Evolutionary conservation across 1,140 invertebrate genomes (phyloP).

Genomic region (Coenobita brevimanus): DNA sequence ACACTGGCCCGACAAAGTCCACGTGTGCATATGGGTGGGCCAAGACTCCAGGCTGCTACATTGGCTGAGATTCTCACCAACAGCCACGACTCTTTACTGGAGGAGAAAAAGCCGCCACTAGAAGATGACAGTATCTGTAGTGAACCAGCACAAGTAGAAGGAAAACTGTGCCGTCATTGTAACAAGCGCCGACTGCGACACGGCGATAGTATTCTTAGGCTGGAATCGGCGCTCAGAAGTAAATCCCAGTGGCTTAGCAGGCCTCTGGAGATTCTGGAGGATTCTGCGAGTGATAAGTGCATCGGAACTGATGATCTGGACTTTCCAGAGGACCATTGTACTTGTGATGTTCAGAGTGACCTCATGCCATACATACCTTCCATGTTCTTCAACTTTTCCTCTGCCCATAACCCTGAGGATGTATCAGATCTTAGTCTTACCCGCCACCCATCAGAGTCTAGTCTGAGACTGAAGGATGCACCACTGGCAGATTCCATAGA

Average conservation of each 20-base stretch:
- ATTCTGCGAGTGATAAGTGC: slow-evolving; percentile 58
- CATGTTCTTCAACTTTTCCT: slow-evolving; percentile 62
- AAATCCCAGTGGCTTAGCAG: slow-evolving; percentile 59
- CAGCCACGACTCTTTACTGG: slow-evolving; percentile 63
- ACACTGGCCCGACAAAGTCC: slow-evolving; percentile 65
- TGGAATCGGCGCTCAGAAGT: slow-evolving; percentile 59
- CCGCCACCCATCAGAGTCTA: slow-evolving; percentile 76
- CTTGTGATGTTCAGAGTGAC: slow-evolving; percentile 67
- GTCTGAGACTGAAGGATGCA: slow-evolving; percentile 58
- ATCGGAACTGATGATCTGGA: slow-evolving; percentile 59
- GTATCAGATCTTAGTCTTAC: slow-evolving; percentile 91
- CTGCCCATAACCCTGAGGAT: slow-evolving; percentile 85
- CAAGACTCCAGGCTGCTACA: slow-evolving; percentile 58
- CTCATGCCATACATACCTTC: slow-evolving; percentile 65
- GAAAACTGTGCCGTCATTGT: slow-evolving; percentile 45
- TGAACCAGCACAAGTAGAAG: slow-evolving; percentile 49
- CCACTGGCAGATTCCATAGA: slow-evolving; percentile 58
- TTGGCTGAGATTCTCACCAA: slow-evolving; percentile 63
- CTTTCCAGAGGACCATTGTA: slow-evolving; percentile 59
- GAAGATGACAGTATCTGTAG: slow-evolving; percentile 67
- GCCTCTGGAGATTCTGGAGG: slow-evolving; percentile 53
- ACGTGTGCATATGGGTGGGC: slow-evolving; percentile 33
- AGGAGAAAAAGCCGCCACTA: slow-evolving; percentile 58
- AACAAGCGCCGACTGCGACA: slow-evolving; percentile 50
- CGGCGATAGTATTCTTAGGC: slow-evolving; percentile 48